phyloP scores from a whole-genome alignment of 2,888 invertebrate species.

The Drosophila rubida region DNA sequence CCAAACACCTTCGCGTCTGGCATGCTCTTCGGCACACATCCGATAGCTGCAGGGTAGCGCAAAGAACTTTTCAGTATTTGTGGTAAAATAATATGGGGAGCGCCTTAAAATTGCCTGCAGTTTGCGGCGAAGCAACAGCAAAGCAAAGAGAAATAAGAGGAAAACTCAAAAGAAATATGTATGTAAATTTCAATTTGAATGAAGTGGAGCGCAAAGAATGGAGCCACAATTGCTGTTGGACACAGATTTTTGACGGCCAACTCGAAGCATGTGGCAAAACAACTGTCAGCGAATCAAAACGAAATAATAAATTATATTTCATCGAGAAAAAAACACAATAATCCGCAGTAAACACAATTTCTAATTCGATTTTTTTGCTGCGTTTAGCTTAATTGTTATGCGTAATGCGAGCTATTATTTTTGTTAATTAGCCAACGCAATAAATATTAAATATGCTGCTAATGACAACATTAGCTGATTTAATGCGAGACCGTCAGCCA shows the following conservation, averaged over 20 bases:
- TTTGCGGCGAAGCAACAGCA: slow-evolving; percentile 21
- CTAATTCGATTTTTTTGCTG: not conserved
- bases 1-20: not conserved
- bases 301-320: not conserved
- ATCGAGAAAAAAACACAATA: not conserved
- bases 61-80: slow-evolving; percentile 25
- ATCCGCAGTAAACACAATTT: not conserved
- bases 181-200: slow-evolving; percentile 39
- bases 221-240: slow-evolving; percentile 19
- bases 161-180: slow-evolving; percentile 10
- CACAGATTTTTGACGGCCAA: slow-evolving; percentile 10
- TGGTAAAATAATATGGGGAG: slow-evolving; percentile 32
- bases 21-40: not conserved
- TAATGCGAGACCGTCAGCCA: slow-evolving; percentile 6
- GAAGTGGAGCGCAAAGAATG: slow-evolving; percentile 18
- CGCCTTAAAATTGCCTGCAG: slow-evolving; percentile 44
- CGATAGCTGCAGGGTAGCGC: not conserved
- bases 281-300: not conserved
- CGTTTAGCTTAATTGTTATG: not conserved
- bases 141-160: not conserved
- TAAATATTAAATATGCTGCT: not conserved
- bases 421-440: not conserved
- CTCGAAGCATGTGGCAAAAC: not conserved
- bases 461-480: not conserved
- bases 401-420: not conserved